These are phyloP conservation scores for Plebejus melissa DNA, from an alignment of 2,888 invertebrate species.

Conservation along the genomic window DNA sequence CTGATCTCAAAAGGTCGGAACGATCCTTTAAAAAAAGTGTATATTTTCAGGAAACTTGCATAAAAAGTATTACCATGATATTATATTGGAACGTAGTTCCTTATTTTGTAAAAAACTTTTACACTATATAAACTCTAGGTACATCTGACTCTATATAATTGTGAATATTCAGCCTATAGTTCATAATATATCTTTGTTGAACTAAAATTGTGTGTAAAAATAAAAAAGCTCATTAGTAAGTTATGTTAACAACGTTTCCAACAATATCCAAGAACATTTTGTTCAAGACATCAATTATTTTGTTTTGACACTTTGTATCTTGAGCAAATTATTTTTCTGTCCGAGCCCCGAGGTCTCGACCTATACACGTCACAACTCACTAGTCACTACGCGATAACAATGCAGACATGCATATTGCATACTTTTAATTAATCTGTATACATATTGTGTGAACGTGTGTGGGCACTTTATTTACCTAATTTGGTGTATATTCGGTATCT, in stretches of 20 bases:
- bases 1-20: too few species aligned
- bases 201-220: too few species aligned
- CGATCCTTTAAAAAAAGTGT: too few species aligned
- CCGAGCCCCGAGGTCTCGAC: constrained; percentile 59
- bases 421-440: constrained; percentile 31
- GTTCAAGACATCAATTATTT: constrained; percentile 56
- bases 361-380: constrained; percentile 38
- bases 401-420: constrained; percentile 35
- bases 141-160: too few species aligned
- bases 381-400: constrained; percentile 45
- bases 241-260: background rate
- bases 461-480: constrained; percentile 26
- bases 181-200: too few species aligned
- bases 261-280: constrained; percentile 54
- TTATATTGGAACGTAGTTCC: too few species aligned
- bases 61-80: too few species aligned
- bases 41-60: too few species aligned
- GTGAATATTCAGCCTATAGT: too few species aligned
- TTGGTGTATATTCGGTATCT: constrained; percentile 22
- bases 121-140: too few species aligned
- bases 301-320: constrained; percentile 62
- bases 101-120: too few species aligned
- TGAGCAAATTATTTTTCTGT: constrained; percentile 75
- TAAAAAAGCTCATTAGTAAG: background rate
- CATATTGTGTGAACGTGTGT: constrained; percentile 1